These are phyloP conservation scores for Halocynthia roretzi DNA, from an alignment of 23 tunicate species.

Conservation along the genomic window DNA sequence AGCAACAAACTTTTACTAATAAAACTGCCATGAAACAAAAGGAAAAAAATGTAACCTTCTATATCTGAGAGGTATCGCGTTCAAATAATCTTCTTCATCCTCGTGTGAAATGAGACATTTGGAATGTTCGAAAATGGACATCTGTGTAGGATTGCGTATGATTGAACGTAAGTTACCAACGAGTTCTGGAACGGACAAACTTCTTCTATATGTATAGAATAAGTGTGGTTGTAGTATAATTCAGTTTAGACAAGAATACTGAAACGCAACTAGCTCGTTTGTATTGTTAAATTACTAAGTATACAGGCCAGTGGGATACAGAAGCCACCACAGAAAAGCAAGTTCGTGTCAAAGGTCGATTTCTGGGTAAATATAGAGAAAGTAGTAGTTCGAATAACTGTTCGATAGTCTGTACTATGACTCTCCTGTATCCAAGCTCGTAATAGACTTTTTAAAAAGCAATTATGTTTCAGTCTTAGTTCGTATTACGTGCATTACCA, in stretches of 20 bases:
- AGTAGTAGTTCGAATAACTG: too few relatives aligned
- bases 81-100: slow-evolving; percentile 9
- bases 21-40: not conserved
- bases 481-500: too few relatives aligned
- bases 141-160: slow-evolving; percentile 5
- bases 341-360: not conserved
- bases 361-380: too few relatives aligned
- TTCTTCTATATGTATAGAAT: not conserved
- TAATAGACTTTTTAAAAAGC: too few relatives aligned
- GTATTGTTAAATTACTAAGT: too few relatives aligned
- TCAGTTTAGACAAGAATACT: not conserved
- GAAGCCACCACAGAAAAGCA: not conserved
- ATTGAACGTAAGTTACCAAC: slow-evolving; percentile 6
- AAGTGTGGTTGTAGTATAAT: not conserved
- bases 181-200: not conserved
- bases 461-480: too few relatives aligned
- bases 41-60: not conserved
- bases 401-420: too few relatives aligned
- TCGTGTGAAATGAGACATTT: slow-evolving; percentile 20
- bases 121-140: slow-evolving; percentile 14
- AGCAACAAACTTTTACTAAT: not conserved
- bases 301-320: too few relatives aligned
- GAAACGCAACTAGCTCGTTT: too few relatives aligned
- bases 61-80: not conserved
- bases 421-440: too few relatives aligned